phyloP scores from a whole-genome alignment of 2,888 invertebrate species.

The Lochmaea capreae region DNA sequence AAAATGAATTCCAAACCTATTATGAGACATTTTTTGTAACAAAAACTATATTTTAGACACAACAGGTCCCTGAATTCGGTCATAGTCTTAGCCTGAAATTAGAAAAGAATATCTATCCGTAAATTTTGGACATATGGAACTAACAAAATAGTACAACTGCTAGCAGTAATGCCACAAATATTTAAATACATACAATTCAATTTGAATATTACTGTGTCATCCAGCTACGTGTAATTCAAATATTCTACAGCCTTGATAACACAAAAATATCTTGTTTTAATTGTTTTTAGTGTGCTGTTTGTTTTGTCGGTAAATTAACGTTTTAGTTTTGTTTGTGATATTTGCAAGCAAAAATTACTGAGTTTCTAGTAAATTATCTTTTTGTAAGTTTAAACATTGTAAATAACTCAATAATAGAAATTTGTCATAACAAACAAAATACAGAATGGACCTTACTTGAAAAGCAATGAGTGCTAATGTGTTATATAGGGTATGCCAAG shows the following conservation, averaged over 20 bases:
- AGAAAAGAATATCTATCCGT: constrained; percentile 31
- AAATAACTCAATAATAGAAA: not conserved
- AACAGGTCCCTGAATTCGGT: constrained; percentile 37
- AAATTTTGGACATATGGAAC: constrained; percentile 32
- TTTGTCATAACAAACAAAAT: too few species aligned
- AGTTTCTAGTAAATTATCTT: not conserved
- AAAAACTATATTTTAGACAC: not conserved
- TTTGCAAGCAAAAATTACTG: not conserved
- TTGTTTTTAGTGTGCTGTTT: constrained; percentile 2
- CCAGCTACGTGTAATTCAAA: constrained; percentile 24
- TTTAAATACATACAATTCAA: constrained; percentile 24
- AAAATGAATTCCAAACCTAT: not conserved
- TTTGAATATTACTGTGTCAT: constrained; percentile 40
- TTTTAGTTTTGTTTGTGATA: not conserved
- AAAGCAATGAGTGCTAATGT: too few species aligned
- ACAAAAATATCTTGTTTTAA: not conserved
- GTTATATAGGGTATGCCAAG: too few species aligned
- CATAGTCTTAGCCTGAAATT: constrained; percentile 39
- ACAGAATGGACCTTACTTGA: too few species aligned
- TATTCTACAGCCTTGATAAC: not conserved
- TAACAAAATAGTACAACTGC: constrained; percentile 22
- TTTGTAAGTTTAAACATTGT: not conserved
- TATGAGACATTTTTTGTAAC: not conserved
- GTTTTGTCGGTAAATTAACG: not conserved
- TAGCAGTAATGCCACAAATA: constrained; percentile 27